Evolutionary conservation across 1,140 invertebrate species (phyloP), one percentile per base, ranked within the genome.

Genomic region (Diachasma alloeum): DNA sequence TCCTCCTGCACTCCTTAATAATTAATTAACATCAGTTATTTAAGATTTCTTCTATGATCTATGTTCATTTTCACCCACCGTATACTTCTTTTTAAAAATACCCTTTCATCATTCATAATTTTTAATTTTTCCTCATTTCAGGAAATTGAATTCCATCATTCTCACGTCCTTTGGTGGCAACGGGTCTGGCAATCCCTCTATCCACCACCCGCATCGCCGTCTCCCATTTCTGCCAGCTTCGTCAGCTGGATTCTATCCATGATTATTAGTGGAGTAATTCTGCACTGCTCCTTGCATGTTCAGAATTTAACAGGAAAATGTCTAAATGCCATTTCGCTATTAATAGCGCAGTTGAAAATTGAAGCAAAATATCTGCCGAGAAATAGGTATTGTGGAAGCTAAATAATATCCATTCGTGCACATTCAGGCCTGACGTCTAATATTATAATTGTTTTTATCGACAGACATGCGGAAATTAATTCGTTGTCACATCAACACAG

Each of bases 181-280:
- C 80, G 78, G 37, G 86, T 88, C n/a, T 88, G 87, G 87, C 81
- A 82, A 0, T 82, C 81, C 8, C 88, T 87, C 63, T 87, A 87
- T 56, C 84, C 86, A 15, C 77, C 78, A 26, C 75, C 81, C 1
- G 15, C 79, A 13, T 72, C 81, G 63, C 80, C 84, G 0, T 82
- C 84, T 5, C 56, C 83, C 0, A 67, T 88, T 46, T 88, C 87
- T 3, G 83, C 85, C 0, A 80, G 80, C 78, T 84, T 88, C 17
- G 82, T 88, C n/a, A 87, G 87, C 59, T 88, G 87, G 87, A 73
- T 85, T 36, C 79, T 85, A 17, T 85, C 87, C 8, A 88, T 88
- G 84, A 53, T 53, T 4, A 53, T 53, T 19, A 19, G 48, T 17
- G 48, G 13, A 53, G 6, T 15, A 9, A 53, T 53, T 53, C 9